Percentiles rank a stretch among this genome's conserved stretches.
Evolutionary conservation across 2,888 invertebrate genomes (phyloP).

Genomic region (Blastobasis lacticolella): DNA sequence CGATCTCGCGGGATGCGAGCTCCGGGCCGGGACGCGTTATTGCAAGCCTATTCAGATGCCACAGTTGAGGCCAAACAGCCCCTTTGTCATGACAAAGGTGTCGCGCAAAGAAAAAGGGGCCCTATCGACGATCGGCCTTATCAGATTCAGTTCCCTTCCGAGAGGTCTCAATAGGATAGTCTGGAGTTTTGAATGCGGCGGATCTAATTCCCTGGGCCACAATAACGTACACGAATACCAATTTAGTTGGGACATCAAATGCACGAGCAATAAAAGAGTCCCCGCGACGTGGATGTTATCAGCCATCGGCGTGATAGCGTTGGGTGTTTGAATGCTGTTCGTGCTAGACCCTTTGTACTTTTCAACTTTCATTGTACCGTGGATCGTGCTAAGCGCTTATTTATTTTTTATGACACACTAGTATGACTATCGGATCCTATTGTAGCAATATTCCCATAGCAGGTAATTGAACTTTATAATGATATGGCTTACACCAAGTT

Average conservation of each 20-base stretch:
- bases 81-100: slow-evolving; percentile 74
- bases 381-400: background rate
- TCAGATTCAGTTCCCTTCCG: slow-evolving; percentile 72
- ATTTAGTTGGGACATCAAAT: slow-evolving; percentile 51
- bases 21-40: slow-evolving; percentile 65
- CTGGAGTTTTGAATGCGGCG: slow-evolving; percentile 62
- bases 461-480: no score
- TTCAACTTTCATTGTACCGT: slow-evolving; percentile 9
- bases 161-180: slow-evolving; percentile 69
- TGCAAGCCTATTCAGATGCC: slow-evolving; percentile 73
- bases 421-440: background rate
- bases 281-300: slow-evolving; percentile 38
- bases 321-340: slow-evolving; percentile 25
- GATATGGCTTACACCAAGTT: no score
- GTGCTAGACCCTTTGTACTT: slow-evolving; percentile 25
- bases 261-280: slow-evolving; percentile 39
- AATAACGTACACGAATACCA: slow-evolving; percentile 61
- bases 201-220: slow-evolving; percentile 67
- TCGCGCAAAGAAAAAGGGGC: slow-evolving; percentile 71
- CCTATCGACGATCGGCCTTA: slow-evolving; percentile 71
- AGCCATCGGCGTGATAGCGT: slow-evolving; percentile 36
- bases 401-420: background rate
- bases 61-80: slow-evolving; percentile 67
- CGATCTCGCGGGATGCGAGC: slow-evolving; percentile 70
- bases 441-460: no score